A percentile compares a stretch with the other conserved stretches of the same genome.
phyloP scores from a whole-genome alignment of 1,140 invertebrate species.

The Heliconius eleuchia region DNA sequence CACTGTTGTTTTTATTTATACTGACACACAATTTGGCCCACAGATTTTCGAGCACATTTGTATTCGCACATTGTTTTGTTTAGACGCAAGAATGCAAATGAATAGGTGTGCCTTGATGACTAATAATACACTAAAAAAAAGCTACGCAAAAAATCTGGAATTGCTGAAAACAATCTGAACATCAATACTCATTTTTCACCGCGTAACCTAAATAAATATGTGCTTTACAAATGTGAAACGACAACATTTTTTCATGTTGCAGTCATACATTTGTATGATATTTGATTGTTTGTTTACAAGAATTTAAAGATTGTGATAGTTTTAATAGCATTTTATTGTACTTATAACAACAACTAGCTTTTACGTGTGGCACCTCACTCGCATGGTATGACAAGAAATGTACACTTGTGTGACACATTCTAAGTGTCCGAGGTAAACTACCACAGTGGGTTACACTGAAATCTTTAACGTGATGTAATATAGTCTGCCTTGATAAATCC shows the following conservation, averaged over 20 bases:
- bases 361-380: too few species aligned
- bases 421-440: too few species aligned
- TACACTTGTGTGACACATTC: too few species aligned
- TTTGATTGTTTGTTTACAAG: background rate
- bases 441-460: too few species aligned
- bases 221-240: constrained; percentile 6
- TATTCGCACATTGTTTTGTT: constrained; percentile 19
- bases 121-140: constrained; percentile 17
- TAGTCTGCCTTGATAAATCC: too few species aligned
- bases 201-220: constrained; percentile 23
- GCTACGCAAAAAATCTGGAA: constrained; percentile 18
- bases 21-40: background rate
- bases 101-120: constrained; percentile 16
- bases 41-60: background rate
- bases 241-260: constrained; percentile 1
- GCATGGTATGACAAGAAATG: too few species aligned
- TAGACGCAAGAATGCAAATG: constrained; percentile 6
- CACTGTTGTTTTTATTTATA: background rate
- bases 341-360: too few species aligned
- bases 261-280: constrained; percentile 10
- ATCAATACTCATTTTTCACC: constrained; percentile 25
- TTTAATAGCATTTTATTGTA: background rate
- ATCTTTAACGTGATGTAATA: too few species aligned
- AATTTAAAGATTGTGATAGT: background rate
- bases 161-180: constrained; percentile 20